A percentile compares a stretch with the other conserved stretches of the same genome.
Conservation (phyloP, 2,888 invertebrate genomes). For the Orgyia antiqua region DNA sequence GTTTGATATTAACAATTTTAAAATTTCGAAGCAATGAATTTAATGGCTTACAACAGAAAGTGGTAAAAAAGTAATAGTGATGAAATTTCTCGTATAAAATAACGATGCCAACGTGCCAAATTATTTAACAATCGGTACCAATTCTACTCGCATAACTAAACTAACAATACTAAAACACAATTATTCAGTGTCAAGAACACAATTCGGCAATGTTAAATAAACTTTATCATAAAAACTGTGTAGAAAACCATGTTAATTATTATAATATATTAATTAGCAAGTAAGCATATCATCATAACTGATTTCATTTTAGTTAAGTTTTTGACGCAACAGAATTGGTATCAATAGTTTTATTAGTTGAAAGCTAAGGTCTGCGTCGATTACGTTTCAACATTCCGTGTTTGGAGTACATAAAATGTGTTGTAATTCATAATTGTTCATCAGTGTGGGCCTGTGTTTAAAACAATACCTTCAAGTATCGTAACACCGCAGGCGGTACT, state of each 20-base stretch:
- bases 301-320: too few relatives aligned
- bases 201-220: too few relatives aligned
- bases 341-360: constrained; percentile 6
- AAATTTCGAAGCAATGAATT: constrained; percentile 9
- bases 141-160: too few relatives aligned
- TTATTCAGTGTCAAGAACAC: too few relatives aligned
- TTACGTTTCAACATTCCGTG: background rate
- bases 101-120: constrained; percentile 9
- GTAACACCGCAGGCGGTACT: constrained; percentile 10
- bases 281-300: too few relatives aligned
- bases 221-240: too few relatives aligned
- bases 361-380: constrained; percentile 5
- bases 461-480: constrained; percentile 14
- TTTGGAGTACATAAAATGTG: constrained; percentile 5
- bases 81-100: constrained; percentile 12
- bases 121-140: background rate
- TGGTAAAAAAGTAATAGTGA: constrained; percentile 3
- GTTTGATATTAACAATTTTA: constrained; percentile 3
- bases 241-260: too few relatives aligned
- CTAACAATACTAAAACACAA: too few relatives aligned
- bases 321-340: too few relatives aligned
- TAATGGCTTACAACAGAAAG: constrained; percentile 15
- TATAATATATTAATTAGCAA: too few relatives aligned
- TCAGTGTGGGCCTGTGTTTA: constrained; percentile 16
- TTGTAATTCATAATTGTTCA: constrained; percentile 14